Evolutionary conservation across 2,888 invertebrate species (phyloP).

Genomic region (Folsomia manolachei): DNA sequence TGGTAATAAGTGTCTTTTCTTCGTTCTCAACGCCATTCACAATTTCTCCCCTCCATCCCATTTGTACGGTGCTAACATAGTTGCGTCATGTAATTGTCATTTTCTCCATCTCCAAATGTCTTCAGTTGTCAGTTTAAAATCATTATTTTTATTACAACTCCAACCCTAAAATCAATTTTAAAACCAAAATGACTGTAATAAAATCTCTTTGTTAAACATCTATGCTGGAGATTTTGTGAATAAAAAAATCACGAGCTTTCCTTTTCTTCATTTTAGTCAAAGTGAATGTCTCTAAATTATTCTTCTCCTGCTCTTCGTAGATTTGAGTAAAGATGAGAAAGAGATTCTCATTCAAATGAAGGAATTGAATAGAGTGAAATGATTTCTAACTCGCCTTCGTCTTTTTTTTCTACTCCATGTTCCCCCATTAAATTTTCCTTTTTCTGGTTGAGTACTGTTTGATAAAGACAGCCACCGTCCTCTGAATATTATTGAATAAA

Average conservation of each 20-base stretch:
- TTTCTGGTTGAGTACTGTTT: no score
- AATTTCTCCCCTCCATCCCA: neutral
- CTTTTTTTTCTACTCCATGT: neutral
- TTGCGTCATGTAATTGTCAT: neutral
- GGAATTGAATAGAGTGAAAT: neutral
- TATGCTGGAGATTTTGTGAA: neutral
- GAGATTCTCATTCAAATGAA: neutral
- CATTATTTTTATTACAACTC: neutral
- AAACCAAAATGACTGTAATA: neutral
- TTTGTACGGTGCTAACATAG: neutral
- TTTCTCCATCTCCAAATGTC: neutral
- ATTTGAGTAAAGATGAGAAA: slow-evolving; percentile 1
- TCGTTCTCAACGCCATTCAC: no score
- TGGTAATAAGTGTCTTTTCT: neutral
- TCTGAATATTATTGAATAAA: no score
- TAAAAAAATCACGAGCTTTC: neutral
- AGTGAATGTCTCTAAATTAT: no score
- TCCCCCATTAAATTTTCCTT: neutral
- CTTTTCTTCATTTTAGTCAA: neutral
- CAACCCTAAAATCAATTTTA: slow-evolving; percentile 2
- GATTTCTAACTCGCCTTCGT: neutral
- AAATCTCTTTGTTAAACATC: slow-evolving; percentile 28
- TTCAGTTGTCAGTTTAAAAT: neutral
- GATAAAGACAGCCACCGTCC: no score
- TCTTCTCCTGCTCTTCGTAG: neutral